A percentile compares a stretch with the other conserved stretches of the same genome.
These are phyloP conservation scores for Belgica antarctica DNA, from an alignment of 2,888 invertebrate species.

Conservation along the genomic window DNA sequence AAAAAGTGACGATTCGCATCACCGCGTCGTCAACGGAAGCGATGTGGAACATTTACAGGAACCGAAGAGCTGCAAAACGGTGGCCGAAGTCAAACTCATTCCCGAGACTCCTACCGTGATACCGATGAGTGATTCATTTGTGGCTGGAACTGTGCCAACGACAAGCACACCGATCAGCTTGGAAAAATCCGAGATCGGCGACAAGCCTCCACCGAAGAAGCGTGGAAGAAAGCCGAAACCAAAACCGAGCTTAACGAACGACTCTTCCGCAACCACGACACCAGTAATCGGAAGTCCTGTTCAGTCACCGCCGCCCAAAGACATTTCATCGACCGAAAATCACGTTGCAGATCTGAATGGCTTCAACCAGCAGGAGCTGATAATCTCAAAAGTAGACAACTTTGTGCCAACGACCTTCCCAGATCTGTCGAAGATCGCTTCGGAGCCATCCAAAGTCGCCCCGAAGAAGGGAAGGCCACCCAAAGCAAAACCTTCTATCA, in stretches of 20 bases:
- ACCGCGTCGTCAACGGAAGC: not conserved
- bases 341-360: not conserved
- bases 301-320: not conserved
- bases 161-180: not conserved
- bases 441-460: not conserved
- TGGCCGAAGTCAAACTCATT: not conserved
- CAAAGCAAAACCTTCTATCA: conserved; percentile 19
- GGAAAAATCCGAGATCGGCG: not conserved
- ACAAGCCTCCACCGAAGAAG: not conserved
- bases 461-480: conserved; percentile 32
- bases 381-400: not conserved
- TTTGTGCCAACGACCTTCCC: not conserved
- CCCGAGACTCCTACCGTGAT: not conserved
- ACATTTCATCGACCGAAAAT: not conserved
- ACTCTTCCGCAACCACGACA: not conserved
- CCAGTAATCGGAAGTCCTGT: not conserved
- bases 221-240: conserved; percentile 6
- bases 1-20: conserved; percentile 20
- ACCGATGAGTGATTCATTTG: not conserved
- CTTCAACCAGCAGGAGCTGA: not conserved
- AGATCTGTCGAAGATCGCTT: not conserved
- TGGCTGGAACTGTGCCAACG: not conserved
- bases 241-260: conserved; percentile 47
- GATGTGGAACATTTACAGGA: conserved; percentile 3
- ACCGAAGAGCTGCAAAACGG: no score